These are phyloP conservation scores for Hyles vespertilio DNA, from an alignment of 1,140 invertebrate genomes.

Conservation along the genomic window DNA sequence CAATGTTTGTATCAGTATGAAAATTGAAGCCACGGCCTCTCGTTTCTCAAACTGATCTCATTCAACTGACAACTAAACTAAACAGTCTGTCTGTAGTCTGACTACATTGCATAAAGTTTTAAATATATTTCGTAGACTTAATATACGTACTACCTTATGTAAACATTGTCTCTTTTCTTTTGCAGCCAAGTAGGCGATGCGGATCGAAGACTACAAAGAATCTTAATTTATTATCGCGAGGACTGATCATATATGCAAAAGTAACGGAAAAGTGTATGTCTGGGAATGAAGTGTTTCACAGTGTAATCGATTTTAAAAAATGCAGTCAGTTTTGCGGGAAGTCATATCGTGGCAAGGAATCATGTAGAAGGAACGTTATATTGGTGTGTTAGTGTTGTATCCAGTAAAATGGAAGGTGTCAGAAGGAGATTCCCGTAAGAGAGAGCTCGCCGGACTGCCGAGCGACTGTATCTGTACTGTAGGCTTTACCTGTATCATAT, in stretches of 20 bases:
- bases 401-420: conserved; percentile 67
- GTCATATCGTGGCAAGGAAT: conserved; percentile 43
- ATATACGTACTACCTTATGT: too few species aligned
- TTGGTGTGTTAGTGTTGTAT: conserved; percentile 73
- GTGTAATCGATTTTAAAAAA: conserved; percentile 41
- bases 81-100: too few species aligned
- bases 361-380: conserved; percentile 59
- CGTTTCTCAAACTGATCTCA: too few species aligned
- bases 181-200: conserved; percentile 55
- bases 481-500: conserved; percentile 56
- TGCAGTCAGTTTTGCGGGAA: conserved; percentile 46
- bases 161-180: conserved; percentile 22
- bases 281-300: conserved; percentile 60
- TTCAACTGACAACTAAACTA: too few species aligned
- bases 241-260: conserved; percentile 64
- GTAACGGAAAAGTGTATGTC: conserved; percentile 65
- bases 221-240: conserved; percentile 72
- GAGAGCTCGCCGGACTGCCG: conserved; percentile 19
- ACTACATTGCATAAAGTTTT: too few species aligned
- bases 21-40: neutral
- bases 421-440: conserved; percentile 61
- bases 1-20: too few species aligned
- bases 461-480: conserved; percentile 13
- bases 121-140: too few species aligned
- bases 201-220: conserved; percentile 48